Base-by-base conservation (phyloP, 1,140 invertebrate genomes). In the Paraescarpia echinospica region DNA sequence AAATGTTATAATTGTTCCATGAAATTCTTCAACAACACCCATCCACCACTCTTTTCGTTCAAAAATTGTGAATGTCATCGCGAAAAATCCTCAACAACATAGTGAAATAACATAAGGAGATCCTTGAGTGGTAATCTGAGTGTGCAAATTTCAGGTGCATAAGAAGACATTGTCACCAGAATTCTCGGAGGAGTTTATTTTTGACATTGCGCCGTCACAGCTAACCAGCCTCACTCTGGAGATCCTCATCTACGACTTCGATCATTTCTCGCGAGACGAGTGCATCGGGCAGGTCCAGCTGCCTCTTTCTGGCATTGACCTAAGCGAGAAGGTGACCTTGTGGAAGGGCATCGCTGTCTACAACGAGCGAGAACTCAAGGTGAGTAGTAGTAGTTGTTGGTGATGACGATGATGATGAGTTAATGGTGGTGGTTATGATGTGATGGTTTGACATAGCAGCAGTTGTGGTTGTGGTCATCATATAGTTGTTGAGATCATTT, bases 111-210 rank as follows among this genome's bases (percentile, higher is more conserved):
- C 27, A 31, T 77, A 77, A 77, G 8, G 59, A 27, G 22, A 12
- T 41, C 4, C 41, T 33, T 34, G 34, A 89, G 9, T 89, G 34
- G 9, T 33, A 89, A 97, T 97, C 1, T n/a, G n/a, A 95, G 96
- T 92, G 97, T 97, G 27, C 22, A 77, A 2, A 77, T 77, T 77
- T 77, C 59, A 77, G 59, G 59, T 77, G 92, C 97, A 97, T 94
- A 97, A 97, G 94, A 97, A 97, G 94, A 97, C 97, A 12, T 94
- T 97, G 35, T 97, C 97, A 95, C 97, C 97, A 92, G 96, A 95
- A 89, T 96, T 96, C 92, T 95, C 96, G 41, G 96, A 96, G 92
- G 95, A 96, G 93, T 96, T 96, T 92, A 94, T 95, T 31, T 96
- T 96, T 93, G 95, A 96, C 91, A 93, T 95, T 91, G 93, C 94